Conservation (phyloP, 2,113 vertebrate genomes). For the Pedionomus torquatus region DNA sequence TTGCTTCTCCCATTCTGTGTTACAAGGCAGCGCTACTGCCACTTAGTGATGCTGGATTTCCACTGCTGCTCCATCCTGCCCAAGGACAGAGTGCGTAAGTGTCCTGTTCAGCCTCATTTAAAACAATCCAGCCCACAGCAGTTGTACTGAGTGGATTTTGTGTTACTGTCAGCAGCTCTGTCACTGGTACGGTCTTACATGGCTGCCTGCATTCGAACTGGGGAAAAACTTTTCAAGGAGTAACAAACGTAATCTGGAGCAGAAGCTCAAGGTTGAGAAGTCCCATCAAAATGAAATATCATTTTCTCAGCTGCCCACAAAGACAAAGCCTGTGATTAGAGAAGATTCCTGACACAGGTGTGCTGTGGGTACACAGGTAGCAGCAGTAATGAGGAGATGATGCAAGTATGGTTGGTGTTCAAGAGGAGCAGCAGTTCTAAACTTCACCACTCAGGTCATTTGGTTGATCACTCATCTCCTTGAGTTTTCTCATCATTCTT, state of each 20-base stretch:
- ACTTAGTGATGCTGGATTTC: neutral
- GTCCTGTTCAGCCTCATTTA: neutral
- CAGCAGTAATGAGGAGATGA: rapidly evolving
- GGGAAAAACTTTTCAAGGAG: neutral
- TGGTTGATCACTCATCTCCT: neutral
- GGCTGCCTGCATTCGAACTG: neutral
- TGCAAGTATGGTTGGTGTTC: rapidly evolving
- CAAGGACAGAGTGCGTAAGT: neutral
- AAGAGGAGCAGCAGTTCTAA: neutral
- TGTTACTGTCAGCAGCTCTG: neutral
- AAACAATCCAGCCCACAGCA: neutral
- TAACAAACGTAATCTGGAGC: neutral
- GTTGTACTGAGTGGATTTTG: neutral
- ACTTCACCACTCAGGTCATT: neutral
- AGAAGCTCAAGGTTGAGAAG: neutral
- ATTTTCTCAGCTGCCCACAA: neutral
- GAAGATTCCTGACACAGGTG: neutral
- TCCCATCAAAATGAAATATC: neutral
- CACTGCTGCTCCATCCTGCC: neutral
- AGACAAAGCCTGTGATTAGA: neutral
- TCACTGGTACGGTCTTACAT: neutral
- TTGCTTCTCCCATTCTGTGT: neutral
- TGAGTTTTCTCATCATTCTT: neutral
- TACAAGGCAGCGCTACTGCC: neutral
- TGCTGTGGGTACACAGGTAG: neutral